Evolutionary conservation across 2,797 vertebrate genomes (phyloP), one percentile per base, ranked within the genome.

Genomic region (Malacoraja senta): DNA sequence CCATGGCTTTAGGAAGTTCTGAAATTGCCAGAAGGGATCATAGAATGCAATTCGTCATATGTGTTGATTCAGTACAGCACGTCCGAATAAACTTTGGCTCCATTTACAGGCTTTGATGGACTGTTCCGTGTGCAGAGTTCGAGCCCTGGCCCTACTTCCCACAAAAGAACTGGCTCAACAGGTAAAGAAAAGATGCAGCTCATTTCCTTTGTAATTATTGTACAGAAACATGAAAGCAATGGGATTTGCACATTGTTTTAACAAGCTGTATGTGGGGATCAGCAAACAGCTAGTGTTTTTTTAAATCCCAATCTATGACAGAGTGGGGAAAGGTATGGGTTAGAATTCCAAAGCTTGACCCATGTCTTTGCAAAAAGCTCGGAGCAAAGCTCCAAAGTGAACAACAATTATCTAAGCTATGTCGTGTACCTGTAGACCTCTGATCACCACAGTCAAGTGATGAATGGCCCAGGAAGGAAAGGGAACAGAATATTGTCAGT

Each of bases 141-240:
- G 98, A 2, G 98, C 97, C 81, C 94, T 99, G 95, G 97, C 95
- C 0, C 96, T 99, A 93, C 93, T 99, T 93, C 99, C 99, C 29
- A 99, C 99, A 71, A 99, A 99, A 96, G 99, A 99, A 94, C 96
- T 99, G 21, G 98, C 98, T 77, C 98, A 99, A 84, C 99, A 99
- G 98, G 99, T 99, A 94, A 0, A 78, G 53, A 35, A 17, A 61
- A 38, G 58, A 29, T 65, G 63, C 10, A 17, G 24, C 29, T 65
- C 32, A 38, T 0, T 53, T 38, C 9, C 26, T 29, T 65, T 63
- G 17, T 26, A 32, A 1, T 17, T 32, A 21, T 12, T 38, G 53
- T 17, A 21, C 8, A 58, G 24, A 84, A 84, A 21, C n/a, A 8
- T 38, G 35, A n/a, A 21, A 26, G 26, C 44, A 26, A 15, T 2